These are phyloP conservation scores for Saccostrea glomerata DNA, from an alignment of 1,140 invertebrate genomes.

Conservation along the genomic window DNA sequence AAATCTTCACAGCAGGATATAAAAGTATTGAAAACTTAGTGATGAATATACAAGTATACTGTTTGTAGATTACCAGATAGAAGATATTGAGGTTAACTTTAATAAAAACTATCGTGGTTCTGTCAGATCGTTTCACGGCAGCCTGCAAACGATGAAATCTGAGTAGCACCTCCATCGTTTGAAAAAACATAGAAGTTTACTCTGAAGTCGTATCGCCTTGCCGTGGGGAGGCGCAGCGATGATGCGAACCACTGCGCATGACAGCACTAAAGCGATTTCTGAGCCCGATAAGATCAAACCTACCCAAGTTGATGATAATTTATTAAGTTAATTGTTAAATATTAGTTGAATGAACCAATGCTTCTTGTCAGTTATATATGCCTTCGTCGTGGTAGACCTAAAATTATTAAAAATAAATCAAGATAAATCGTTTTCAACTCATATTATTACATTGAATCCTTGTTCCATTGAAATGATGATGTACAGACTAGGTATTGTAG, in stretches of 20 bases:
- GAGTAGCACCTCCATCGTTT: neutral
- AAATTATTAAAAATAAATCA: neutral
- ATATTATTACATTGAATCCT: too few species aligned
- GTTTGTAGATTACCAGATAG: neutral
- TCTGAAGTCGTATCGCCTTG: conserved; percentile 24
- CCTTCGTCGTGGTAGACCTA: neutral
- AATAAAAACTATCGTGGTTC: neutral
- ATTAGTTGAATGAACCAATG: neutral
- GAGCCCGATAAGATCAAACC: neutral
- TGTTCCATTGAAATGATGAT: too few species aligned
- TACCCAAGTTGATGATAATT: conserved; percentile 23
- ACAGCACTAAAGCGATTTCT: conserved; percentile 1
- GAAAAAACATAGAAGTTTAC: neutral
- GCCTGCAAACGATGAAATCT: neutral
- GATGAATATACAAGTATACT: too few species aligned
- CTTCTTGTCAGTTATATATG: too few species aligned
- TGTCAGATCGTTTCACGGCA: conserved; percentile 25
- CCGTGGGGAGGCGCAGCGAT: conserved; percentile 17
- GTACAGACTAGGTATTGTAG: too few species aligned
- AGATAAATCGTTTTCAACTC: neutral
- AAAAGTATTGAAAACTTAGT: too few species aligned
- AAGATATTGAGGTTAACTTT: neutral
- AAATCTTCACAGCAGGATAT: too few species aligned
- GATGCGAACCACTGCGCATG: conserved; percentile 24
- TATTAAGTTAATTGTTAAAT: conserved; percentile 13